Conservation (phyloP, 2,888 invertebrate species). For the Tipula confusa region DNA sequence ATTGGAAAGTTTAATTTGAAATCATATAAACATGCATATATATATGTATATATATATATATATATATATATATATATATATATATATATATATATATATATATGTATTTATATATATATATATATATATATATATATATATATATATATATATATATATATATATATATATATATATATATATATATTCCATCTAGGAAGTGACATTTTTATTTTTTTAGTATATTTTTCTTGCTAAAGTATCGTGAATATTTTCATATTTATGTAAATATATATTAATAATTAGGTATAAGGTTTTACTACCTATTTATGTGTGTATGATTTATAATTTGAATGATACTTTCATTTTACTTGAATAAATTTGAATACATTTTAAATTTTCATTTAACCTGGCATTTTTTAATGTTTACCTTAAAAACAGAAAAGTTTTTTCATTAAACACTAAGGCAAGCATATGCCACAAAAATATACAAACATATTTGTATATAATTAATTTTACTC, state of each 20-base stretch:
- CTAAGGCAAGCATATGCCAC: no score
- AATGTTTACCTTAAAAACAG: no score
- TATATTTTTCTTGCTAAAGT: no score
- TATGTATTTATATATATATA: conserved; percentile 16
- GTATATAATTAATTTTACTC: no score
- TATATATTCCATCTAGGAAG: no score
- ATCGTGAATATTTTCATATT: no score
- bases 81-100: conserved; percentile 26
- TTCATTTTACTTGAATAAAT: neutral
- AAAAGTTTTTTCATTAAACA: no score
- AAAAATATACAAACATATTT: no score
- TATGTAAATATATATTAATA: no score
- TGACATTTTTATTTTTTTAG: no score
- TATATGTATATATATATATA: neutral
- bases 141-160: neutral
- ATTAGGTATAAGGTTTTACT: neutral
- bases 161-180: conserved; percentile 20
- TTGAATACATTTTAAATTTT: neutral
- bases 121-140: conserved; percentile 27
- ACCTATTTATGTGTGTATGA: neutral
- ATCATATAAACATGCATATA: neutral
- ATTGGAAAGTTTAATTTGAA: neutral
- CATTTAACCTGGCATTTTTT: neutral
- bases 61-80: neutral
- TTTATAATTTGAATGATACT: neutral